Evolutionary conservation across 1,140 invertebrate genomes (phyloP).

Genomic region (Eriocheir sinensis): DNA sequence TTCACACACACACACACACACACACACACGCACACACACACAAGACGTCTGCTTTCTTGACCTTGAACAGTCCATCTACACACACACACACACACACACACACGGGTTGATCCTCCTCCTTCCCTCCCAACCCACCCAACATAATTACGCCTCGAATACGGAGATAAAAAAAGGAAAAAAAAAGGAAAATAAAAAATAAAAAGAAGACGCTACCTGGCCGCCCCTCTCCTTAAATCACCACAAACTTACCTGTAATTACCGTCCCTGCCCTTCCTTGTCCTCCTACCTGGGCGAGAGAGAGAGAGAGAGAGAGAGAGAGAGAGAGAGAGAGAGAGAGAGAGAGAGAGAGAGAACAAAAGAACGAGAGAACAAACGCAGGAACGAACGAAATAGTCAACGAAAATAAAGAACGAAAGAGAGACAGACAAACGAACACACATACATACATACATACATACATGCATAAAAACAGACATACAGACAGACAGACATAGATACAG

Average conservation of each 20-base stretch:
- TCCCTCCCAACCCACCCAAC: background rate
- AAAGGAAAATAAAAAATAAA: background rate
- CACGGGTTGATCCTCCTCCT: background rate
- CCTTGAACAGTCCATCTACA: no score
- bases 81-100: slow-evolving; percentile 12
- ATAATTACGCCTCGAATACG: background rate
- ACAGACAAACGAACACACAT: background rate
- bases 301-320: slow-evolving; percentile 22
- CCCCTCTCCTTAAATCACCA: background rate
- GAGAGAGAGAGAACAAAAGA: no score
- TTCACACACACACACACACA: background rate
- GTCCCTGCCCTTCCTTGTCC: background rate
- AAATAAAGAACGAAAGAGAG: no score
- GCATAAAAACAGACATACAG: background rate
- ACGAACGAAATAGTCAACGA: no score
- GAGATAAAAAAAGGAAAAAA: background rate
- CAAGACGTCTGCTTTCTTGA: no score
- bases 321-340: background rate
- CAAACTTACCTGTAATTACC: slow-evolving; percentile 16
- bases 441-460: background rate
- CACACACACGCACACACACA: background rate
- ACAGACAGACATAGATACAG: background rate
- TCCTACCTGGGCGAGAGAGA: background rate
- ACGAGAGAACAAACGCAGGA: no score
- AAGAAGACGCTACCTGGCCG: background rate